These are phyloP conservation scores for Cydia amplana DNA, from an alignment of 1,140 invertebrate genomes.

Conservation along the genomic window DNA sequence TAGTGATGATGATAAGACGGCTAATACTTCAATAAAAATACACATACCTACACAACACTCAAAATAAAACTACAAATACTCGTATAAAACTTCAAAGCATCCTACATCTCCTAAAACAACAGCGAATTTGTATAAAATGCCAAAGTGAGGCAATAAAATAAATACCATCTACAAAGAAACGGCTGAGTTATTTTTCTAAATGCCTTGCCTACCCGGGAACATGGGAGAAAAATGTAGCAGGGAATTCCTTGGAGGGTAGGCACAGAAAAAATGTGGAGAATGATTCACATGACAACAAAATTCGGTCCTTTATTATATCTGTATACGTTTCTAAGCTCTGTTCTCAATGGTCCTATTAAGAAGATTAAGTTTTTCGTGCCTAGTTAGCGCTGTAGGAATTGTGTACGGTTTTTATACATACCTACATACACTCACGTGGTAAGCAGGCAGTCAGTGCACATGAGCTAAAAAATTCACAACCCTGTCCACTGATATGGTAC, in stretches of 20 bases:
- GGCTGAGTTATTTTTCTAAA: neutral
- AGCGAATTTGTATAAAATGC: neutral
- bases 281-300: neutral
- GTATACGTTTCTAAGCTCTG: no score
- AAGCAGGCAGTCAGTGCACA: no score
- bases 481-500: no score
- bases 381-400: no score
- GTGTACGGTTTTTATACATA: no score
- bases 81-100: neutral
- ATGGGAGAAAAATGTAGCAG: neutral
- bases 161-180: conserved; percentile 1
- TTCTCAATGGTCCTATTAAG: no score
- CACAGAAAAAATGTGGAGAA: neutral
- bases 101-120: neutral
- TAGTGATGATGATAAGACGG: neutral
- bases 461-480: no score
- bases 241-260: neutral
- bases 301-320: no score
- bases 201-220: neutral
- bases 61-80: neutral
- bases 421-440: no score
- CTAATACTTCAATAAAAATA: neutral
- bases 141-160: conserved; percentile 6
- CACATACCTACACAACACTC: no score
- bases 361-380: no score